A percentile compares a stretch with the other conserved stretches of the same genome.
Evolutionary conservation across 2,888 invertebrate species (phyloP).

Genomic region (Meteorus cinctellus): DNA sequence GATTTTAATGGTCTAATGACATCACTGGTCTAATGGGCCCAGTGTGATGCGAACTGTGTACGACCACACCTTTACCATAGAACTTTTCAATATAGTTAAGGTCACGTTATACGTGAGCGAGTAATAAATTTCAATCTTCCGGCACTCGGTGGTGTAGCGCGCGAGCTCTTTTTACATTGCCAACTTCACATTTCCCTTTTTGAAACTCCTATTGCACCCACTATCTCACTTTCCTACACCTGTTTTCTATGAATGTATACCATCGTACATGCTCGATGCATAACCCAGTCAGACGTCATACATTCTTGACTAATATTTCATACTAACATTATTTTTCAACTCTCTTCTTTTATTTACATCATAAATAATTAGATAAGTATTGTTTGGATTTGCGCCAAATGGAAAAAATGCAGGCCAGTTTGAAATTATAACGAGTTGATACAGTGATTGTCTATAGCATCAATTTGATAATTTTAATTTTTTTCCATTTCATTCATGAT

Average conservation of each 20-base stretch:
- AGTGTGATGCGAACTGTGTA: not conserved
- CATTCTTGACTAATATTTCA: not conserved
- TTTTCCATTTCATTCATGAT: too few species aligned
- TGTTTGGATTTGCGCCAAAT: too few species aligned
- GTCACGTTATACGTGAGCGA: not conserved
- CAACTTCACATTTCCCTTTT: not conserved
- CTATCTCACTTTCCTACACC: not conserved
- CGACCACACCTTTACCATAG: not conserved
- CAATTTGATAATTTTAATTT: too few species aligned
- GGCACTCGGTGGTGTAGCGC: not conserved
- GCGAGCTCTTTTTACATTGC: not conserved
- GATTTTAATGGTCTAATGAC: too few species aligned
- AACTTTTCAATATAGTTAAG: not conserved
- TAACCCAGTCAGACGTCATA: not conserved
- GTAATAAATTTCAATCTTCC: slow-evolving; percentile 5
- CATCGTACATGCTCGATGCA: not conserved
- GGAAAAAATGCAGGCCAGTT: too few species aligned
- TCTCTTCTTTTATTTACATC: not conserved
- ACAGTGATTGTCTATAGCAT: too few species aligned
- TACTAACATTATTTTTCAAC: not conserved
- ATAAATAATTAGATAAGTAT: not conserved
- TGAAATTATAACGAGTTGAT: too few species aligned
- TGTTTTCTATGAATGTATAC: not conserved
- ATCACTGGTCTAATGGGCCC: too few species aligned
- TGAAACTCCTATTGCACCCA: not conserved